Conservation (phyloP, 2,797 vertebrate species). For the Periophthalmus magnuspinnatus region DNA sequence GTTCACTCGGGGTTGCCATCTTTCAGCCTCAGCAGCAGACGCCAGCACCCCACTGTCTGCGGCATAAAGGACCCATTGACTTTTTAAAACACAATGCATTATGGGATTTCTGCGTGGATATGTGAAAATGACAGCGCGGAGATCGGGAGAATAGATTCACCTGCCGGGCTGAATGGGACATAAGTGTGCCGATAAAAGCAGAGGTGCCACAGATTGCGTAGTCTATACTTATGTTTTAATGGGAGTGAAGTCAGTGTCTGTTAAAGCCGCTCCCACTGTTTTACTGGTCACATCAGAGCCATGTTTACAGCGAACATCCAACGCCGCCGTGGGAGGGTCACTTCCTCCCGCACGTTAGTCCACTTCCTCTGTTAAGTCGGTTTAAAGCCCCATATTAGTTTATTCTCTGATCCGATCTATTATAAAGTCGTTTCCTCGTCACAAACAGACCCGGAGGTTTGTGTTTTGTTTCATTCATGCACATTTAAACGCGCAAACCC, state of each 20-base stretch:
- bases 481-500: too few species aligned
- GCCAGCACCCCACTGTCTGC: slow-evolving; percentile 35
- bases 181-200: slow-evolving; percentile 23
- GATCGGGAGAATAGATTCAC: slow-evolving; percentile 20
- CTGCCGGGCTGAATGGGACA: slow-evolving; percentile 20
- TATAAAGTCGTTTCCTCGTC: too few species aligned
- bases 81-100: slow-evolving; percentile 32
- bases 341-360: slow-evolving; percentile 66
- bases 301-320: slow-evolving; percentile 75
- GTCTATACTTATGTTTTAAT: slow-evolving; percentile 69
- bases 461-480: too few species aligned
- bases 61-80: slow-evolving; percentile 48
- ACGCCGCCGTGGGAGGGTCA: slow-evolving; percentile 72
- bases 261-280: slow-evolving; percentile 78
- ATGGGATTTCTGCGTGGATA: background rate
- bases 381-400: slow-evolving; percentile 9
- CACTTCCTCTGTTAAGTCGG: slow-evolving; percentile 68
- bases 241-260: slow-evolving; percentile 72
- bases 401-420: too few species aligned
- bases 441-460: too few species aligned
- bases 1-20: slow-evolving; percentile 60
- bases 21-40: slow-evolving; percentile 46
- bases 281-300: slow-evolving; percentile 71
- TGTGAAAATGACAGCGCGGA: background rate
- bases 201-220: slow-evolving; percentile 36